Percentiles rank a stretch among this genome's conserved stretches.
Evolutionary conservation across 2,888 invertebrate genomes (phyloP).

Genomic region (Limulus polyphemus): DNA sequence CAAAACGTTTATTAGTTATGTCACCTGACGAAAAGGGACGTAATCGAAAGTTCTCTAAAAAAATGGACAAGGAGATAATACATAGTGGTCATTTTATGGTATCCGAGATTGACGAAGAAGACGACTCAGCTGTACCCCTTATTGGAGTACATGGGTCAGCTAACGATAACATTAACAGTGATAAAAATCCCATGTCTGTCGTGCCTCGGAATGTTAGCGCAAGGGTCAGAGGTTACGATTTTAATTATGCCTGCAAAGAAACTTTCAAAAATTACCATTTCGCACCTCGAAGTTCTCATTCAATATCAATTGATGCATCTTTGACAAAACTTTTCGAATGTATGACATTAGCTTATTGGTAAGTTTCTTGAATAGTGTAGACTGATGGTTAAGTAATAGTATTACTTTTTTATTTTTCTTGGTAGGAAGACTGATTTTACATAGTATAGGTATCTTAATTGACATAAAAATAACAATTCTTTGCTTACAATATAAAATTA

Average conservation of each 20-base stretch:
- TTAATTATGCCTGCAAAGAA: constrained; percentile 28
- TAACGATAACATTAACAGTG: too few relatives aligned
- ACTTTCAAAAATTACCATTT: constrained; percentile 6
- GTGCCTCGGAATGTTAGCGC: constrained; percentile 33
- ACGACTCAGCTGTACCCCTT: constrained; percentile 10
- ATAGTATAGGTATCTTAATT: too few relatives aligned
- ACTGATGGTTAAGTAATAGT: too few relatives aligned
- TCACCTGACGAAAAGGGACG: too few relatives aligned
- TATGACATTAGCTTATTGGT: constrained; percentile 97
- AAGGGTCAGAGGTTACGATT: constrained; percentile 29
- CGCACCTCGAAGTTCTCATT: constrained; percentile 15
- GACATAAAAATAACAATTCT: too few relatives aligned
- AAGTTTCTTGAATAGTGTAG: constrained; percentile 34
- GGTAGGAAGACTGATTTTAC: too few relatives aligned
- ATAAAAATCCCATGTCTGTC: constrained; percentile 29
- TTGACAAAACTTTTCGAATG: constrained; percentile 93
- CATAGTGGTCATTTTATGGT: constrained; percentile 99
- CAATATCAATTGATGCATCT: constrained; percentile 75
- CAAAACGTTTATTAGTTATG: too few relatives aligned
- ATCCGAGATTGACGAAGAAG: constrained; percentile 65
- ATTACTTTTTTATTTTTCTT: too few relatives aligned
- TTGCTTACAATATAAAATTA: too few relatives aligned
- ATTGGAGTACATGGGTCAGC: too few relatives aligned
- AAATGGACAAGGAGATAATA: constrained; percentile 44
- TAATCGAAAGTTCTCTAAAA: too few relatives aligned